Evolutionary conservation across 2,113 vertebrate genomes (phyloP), one percentile per base, ranked within the genome.

Genomic region (Stercorarius parasiticus): DNA sequence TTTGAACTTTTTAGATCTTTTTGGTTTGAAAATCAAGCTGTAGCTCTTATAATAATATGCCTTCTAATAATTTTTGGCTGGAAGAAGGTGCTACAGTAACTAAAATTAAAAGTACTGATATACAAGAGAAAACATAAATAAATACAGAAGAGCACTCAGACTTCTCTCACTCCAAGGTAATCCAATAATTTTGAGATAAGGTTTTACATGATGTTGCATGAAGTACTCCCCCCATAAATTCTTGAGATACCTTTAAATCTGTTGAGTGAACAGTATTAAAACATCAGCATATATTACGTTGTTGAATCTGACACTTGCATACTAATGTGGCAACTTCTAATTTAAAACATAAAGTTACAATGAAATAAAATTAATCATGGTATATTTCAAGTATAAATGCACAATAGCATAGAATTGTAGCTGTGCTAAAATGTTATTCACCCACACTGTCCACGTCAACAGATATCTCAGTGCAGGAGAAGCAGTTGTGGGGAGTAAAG

Each of bases 381-480:
- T 3, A 6, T 8, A 2, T 90, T 90, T 94, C 64, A 72, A 67
- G 6, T 50, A 49, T 38, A 49, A 26, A 43, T 55, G 6, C 2
- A 17, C 26, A 71, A 74, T 2, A 58, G 4, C 17, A 53, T 4
- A 76, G 10, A 86, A 19, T 8, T 59, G 11, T 50, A 86, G 20
- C 7, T 64, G 22, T 80, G 21, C 14, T 80, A 43, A 88, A 83
- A 59, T 66, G 16, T 45, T 72, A 50, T 45, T 86, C 38, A 40
- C 2, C 9, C n/a, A 25, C 1, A 2, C 10, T 72, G 3, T 43
- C 40, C 65, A 8, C 9, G 26, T n/a, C 0, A 4, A 38, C 65
- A 81, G 13, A 79, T 1, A 56, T 20, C 9, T 42, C 11, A 34
- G 13, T 12, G 2, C 13, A 67, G 29, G 20, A 50, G 16, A 8